Percentiles rank a stretch among this genome's conserved stretches.
These are phyloP conservation scores for Aplysina aerophoba DNA, from an alignment of 37 sponge, comb jelly and placozoan species.

Conservation along the genomic window DNA sequence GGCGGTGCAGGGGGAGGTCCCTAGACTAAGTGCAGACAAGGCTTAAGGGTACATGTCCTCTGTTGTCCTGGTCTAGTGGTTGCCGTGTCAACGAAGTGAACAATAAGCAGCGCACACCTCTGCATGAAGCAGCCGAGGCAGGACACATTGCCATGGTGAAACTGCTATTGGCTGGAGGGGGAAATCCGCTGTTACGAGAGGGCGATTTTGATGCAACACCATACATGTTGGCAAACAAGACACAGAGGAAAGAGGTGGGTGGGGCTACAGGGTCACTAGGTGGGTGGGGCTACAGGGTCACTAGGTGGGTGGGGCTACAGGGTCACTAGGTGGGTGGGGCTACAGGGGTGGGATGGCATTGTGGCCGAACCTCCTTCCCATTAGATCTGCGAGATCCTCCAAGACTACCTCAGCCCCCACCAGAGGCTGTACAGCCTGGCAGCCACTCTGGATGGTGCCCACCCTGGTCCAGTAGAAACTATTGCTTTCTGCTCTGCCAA, in stretches of 20 bases:
- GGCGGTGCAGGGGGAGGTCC: too few relatives aligned
- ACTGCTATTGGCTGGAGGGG: slow-evolving; percentile 44
- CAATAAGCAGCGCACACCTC: slow-evolving; percentile 36
- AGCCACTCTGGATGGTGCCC: slow-evolving; percentile 14
- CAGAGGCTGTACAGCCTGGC: not conserved
- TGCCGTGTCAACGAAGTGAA: slow-evolving; percentile 48
- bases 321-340: slow-evolving; percentile 29
- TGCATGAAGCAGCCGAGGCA: slow-evolving; percentile 65
- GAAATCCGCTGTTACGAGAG: slow-evolving; percentile 29
- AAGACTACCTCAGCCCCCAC: not conserved
- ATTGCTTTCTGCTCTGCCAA: not conserved
- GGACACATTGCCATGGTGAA: slow-evolving; percentile 50
- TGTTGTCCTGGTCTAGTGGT: slow-evolving; percentile 35
- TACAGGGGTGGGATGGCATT: slow-evolving; percentile 16
- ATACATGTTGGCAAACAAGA: slow-evolving; percentile 61
- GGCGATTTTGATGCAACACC: slow-evolving; percentile 39
- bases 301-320: not conserved
- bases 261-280: not conserved
- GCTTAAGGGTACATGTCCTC: too few relatives aligned
- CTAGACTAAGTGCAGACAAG: too few relatives aligned
- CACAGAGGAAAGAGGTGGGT: slow-evolving; percentile 53
- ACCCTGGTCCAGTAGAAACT: slow-evolving; percentile 5
- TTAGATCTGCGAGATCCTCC: slow-evolving; percentile 23
- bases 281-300: not conserved
- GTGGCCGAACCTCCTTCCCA: not conserved